These are phyloP conservation scores for Acanthisitta chloris DNA, from an alignment of 2,113 vertebrate species.

Conservation along the genomic window DNA sequence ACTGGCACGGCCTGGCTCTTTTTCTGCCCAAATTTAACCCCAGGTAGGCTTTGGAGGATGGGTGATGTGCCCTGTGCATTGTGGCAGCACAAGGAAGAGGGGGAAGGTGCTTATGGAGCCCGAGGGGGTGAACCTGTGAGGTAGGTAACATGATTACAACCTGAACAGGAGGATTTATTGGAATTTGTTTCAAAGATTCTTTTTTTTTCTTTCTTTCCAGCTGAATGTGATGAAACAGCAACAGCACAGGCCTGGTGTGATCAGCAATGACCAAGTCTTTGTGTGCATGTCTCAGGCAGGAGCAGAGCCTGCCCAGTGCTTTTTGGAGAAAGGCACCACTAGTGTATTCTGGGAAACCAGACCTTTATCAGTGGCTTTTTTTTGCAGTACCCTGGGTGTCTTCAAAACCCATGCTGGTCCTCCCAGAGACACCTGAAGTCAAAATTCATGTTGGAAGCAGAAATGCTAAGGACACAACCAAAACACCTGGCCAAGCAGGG, in stretches of 20 bases:
- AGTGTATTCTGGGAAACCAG: not conserved
- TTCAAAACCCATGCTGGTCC: not conserved
- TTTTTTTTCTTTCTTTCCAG: not conserved
- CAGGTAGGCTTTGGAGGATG: not conserved
- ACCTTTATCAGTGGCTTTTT: not conserved
- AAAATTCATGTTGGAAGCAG: not conserved
- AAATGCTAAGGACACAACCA: not conserved
- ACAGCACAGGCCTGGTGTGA: not conserved
- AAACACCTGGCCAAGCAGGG: not conserved
- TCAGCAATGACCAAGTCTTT: not conserved
- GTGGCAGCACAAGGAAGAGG: rapidly evolving
- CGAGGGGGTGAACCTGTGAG: not conserved
- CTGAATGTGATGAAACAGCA: not conserved
- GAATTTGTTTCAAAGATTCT: not conserved
- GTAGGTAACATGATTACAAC: constrained; percentile 2
- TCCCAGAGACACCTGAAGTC: not conserved
- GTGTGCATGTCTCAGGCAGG: not conserved
- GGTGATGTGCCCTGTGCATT: not conserved
- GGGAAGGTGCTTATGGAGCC: not conserved
- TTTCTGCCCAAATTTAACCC: not conserved
- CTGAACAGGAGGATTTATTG: not conserved
- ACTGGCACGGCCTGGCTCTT: not conserved
- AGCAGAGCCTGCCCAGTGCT: not conserved
- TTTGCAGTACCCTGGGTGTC: not conserved
- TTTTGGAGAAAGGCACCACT: not conserved